phyloP scores from a whole-genome alignment of 2,888 invertebrate genomes.

The Dysmachus trigonus region DNA sequence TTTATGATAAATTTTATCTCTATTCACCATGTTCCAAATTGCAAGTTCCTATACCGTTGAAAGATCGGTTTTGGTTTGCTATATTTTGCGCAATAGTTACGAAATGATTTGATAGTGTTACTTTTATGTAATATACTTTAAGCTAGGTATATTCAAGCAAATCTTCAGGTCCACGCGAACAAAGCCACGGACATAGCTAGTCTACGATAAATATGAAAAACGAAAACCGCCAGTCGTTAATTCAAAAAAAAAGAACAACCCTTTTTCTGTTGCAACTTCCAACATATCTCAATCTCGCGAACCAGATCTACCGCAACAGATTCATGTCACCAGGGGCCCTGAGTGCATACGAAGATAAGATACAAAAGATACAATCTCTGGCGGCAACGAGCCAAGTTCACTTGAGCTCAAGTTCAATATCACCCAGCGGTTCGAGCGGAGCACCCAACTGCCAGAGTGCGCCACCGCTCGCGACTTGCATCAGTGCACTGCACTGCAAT shows the following conservation, averaged over 20 bases:
- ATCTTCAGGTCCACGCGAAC: no score
- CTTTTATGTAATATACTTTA: no score
- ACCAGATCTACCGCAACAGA: background rate
- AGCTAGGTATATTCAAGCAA: no score
- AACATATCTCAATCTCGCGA: background rate
- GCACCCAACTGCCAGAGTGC: background rate
- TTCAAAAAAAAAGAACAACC: background rate
- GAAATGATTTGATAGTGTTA: no score
- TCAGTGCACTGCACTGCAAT: background rate
- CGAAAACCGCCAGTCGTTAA: background rate
- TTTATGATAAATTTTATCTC: no score
- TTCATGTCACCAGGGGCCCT: background rate
- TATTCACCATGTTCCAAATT: no score
- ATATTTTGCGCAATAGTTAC: no score
- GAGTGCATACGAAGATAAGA: background rate
- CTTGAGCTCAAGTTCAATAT: slow-evolving; percentile 23
- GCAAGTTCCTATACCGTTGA: no score
- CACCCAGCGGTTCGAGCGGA: background rate
- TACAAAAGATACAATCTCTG: background rate
- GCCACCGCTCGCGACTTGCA: background rate
- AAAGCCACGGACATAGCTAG: no score
- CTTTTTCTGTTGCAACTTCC: background rate
- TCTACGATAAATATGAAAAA: background rate
- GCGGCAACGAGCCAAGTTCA: background rate
- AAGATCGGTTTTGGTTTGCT: no score